Conservation (phyloP, 2,113 vertebrate species). For the Chiloscyllium plagiosum region DNA sequence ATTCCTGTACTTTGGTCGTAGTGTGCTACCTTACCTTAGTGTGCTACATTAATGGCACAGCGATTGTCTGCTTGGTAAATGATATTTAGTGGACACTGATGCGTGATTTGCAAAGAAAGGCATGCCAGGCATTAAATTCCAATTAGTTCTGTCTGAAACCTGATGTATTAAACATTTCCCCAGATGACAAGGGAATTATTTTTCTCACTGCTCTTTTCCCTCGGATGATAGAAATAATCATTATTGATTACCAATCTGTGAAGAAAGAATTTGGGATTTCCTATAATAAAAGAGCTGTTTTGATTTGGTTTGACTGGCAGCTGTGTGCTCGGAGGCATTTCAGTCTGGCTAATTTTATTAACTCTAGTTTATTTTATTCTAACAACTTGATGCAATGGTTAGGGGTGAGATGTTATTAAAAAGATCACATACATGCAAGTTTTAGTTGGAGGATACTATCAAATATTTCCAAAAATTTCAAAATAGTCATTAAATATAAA, state of each 20-base stretch:
- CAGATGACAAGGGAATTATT: neutral
- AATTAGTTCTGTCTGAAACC: neutral
- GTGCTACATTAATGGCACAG: neutral
- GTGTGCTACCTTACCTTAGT: neutral
- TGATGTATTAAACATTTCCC: neutral
- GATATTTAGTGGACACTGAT: neutral
- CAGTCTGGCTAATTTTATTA: neutral
- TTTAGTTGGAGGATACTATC: neutral
- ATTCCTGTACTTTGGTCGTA: neutral
- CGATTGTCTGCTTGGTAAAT: neutral
- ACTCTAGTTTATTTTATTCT: neutral
- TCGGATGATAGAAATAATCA: neutral
- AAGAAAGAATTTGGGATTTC: slow-evolving; percentile 10
- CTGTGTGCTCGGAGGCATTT: neutral
- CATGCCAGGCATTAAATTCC: neutral
- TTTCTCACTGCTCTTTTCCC: neutral
- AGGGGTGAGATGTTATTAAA: neutral
- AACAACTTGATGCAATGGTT: neutral
- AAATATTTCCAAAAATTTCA: neutral
- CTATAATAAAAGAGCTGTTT: neutral
- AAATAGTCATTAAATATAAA: neutral
- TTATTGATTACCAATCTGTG: slow-evolving; percentile 1
- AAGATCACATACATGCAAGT: neutral
- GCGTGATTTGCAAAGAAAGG: neutral
- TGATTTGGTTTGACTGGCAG: neutral